Evolutionary conservation across 2,797 vertebrate species (phyloP), one percentile per base, ranked within the genome.

Genomic region (Gobio occitaniae): DNA sequence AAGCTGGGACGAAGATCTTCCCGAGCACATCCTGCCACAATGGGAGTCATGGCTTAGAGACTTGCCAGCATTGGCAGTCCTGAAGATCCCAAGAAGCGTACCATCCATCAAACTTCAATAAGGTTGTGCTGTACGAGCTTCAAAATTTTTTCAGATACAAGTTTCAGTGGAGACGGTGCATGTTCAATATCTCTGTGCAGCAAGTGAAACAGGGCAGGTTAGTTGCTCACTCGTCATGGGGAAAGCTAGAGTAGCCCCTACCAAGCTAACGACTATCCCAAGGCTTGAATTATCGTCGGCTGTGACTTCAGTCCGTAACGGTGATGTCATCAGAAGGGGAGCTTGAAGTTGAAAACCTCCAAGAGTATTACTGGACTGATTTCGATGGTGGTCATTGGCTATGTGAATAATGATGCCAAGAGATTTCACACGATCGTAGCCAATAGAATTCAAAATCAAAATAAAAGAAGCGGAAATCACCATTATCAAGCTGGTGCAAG

Each of bases 341-440:
- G 17, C 29, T 91, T 3, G 83, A 90, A 0, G 71, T 89, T 0
- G 50, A 89, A 78, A 63, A 69, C 21, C 6, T 88, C 5, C 44
- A 87, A 44, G 68, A 76, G 32, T 85, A 68, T 10, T 89, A 83
- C 54, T 86, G 80, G 84, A 82, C 66, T 7, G 71, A 81, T 65
- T 65, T 87, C 38, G 16, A 66, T 41, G n/a, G 54, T 80, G 2
- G n/a, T 61, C 19, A 12, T 84, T 8, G 61, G 44, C 41, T 11
- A 61, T 63, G 36, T 63, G 56, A 78, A 59, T 13, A 88, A 88
- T n/a, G 59, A 86, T 41, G 87, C 32, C 11, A 65, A 68, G 48
- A 50, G 84, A 44, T 86, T 88, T 21, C 80, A 88, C 54, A 88
- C 85, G 3, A 87, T 85, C n/a, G 85, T 86, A 4, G 78, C 82